Evolutionary conservation across 2,888 invertebrate species (phyloP), one percentile per base, ranked within the genome.

Genomic region (Phyllotreta striolata): DNA sequence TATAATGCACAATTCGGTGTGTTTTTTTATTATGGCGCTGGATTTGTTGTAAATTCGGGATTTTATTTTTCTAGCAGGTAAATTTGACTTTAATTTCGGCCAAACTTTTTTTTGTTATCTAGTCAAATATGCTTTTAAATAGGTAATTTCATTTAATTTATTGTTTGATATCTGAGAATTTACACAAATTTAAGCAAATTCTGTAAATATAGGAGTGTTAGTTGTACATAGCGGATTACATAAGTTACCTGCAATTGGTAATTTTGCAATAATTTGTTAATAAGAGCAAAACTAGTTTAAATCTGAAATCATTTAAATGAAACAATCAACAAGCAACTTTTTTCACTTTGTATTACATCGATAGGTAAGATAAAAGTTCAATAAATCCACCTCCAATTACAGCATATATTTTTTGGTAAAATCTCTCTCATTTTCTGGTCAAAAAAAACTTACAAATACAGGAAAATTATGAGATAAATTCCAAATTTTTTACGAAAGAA

Each of bases 251-350:
- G 38, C 63, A 63, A 49, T 66, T 46, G 59, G 54, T 61, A 38
- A 58, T 67, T 67, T 55, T 66, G 69, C 67, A 69, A 67, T 67
- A 69, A 67, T 63, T 66, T 64, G 40, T 64, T 62, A 43, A 24
- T 60, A 60, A 54, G 41, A 51, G 14, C 35, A 37, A 60, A 40
- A 54, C 6, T 24, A 44, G 44, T 10, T 44, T 44, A 44, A n/a
- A 10, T 7, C 44, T 13, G 14, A 44, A 56, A 46, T 37, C 46
- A 13, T 9, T 47, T 39, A 55, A 55, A 39, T 51, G 9, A 51
- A 10, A 39, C 8, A 40, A 8, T 54, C 7, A 55, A 7, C 10
- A 43, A 55, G 55, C 43, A 43, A 49, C 47, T 14, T 14, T 47
- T 47, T 47, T 44, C 9, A 9, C 10, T 41, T 24, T 24, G 24